These are phyloP conservation scores for Oreochromis tanganicae DNA, from an alignment of 2,113 vertebrate genomes.

Conservation along the genomic window DNA sequence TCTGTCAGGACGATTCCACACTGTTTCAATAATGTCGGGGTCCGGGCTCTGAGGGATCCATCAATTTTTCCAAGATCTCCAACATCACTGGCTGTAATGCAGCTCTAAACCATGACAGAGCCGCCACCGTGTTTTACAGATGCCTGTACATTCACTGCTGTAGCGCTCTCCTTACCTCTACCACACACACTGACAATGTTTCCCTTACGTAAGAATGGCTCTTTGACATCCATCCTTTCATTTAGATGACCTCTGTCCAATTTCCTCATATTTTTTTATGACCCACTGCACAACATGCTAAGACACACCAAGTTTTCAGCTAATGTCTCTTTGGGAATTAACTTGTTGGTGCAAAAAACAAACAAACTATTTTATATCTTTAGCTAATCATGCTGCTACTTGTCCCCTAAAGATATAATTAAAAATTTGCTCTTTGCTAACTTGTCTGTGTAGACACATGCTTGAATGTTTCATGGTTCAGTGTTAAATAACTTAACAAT, in stretches of 20 bases:
- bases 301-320: background rate
- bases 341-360: background rate
- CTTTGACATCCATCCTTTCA: background rate
- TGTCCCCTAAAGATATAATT: background rate
- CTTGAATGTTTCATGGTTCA: background rate
- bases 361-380: background rate
- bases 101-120: background rate
- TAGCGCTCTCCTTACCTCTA: background rate
- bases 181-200: fast-evolving
- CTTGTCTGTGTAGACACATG: background rate
- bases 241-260: background rate
- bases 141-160: background rate
- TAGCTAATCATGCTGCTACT: background rate
- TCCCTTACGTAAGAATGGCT: background rate
- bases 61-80: background rate
- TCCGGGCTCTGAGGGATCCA: background rate
- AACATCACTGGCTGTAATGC: background rate
- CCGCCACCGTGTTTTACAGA: background rate
- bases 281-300: background rate
- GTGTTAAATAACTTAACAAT: background rate
- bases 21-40: fast-evolving
- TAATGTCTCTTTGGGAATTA: background rate
- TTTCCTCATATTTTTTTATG: background rate
- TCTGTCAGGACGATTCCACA: background rate
- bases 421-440: background rate